Evolutionary conservation across 2,113 vertebrate species (phyloP).

Genomic region (Suncus etruscus): DNA sequence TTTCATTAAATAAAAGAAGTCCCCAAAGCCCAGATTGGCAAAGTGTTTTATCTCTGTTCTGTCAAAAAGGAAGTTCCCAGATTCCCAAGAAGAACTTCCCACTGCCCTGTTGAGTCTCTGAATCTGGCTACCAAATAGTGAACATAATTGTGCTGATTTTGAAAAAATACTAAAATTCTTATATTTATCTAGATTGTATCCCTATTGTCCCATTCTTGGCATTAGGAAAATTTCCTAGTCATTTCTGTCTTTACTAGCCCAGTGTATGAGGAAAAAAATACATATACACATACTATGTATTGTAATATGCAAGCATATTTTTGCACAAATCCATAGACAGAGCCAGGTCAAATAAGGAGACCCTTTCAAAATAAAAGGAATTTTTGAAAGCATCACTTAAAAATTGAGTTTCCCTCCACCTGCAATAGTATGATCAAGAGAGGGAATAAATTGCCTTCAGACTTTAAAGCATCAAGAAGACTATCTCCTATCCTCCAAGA

Average conservation of each 20-base stretch:
- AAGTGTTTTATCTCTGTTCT: neutral
- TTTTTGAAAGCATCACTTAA: conserved; percentile 36
- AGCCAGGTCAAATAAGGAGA: conserved; percentile 38
- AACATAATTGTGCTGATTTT: neutral
- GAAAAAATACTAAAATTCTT: neutral
- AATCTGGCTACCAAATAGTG: neutral
- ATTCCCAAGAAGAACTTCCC: neutral
- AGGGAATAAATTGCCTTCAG: conserved; percentile 74
- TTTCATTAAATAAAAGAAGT: conserved; percentile 36
- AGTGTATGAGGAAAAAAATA: neutral
- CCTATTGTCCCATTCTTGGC: neutral
- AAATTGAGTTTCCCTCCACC: conserved; percentile 55
- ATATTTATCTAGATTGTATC: neutral
- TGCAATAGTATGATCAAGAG: conserved; percentile 65
- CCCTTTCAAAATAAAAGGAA: conserved; percentile 69
- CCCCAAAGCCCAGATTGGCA: neutral
- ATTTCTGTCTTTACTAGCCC: neutral
- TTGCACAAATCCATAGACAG: rapidly evolving
- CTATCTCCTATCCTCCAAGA: conserved; percentile 73
- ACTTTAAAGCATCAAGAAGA: conserved; percentile 74
- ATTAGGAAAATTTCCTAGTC: neutral
- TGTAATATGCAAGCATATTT: neutral
- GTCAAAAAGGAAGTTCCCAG: neutral
- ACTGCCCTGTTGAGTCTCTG: neutral
- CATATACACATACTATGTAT: neutral